Percentiles rank a stretch among this genome's conserved stretches.
These are phyloP conservation scores for Harpalus rubripes DNA, from an alignment of 2,888 invertebrate genomes.

Conservation along the genomic window DNA sequence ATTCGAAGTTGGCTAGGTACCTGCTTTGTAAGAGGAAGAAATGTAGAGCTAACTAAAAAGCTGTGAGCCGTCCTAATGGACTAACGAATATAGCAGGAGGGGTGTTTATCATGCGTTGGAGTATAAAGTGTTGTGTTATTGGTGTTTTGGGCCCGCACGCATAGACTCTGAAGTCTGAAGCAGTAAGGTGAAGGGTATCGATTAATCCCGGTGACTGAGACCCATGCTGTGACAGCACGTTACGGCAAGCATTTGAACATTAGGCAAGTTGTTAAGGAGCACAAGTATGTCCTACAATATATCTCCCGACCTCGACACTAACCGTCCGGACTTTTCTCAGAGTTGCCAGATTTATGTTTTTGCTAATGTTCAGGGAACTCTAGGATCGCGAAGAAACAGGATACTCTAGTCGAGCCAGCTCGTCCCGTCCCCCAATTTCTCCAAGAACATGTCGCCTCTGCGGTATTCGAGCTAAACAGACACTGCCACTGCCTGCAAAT, in stretches of 20 bases:
- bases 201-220: slow-evolving; percentile 46
- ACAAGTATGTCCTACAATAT: slow-evolving; percentile 64
- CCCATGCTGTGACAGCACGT: slow-evolving; percentile 56
- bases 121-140: background rate
- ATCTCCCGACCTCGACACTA: slow-evolving; percentile 62
- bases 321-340: slow-evolving; percentile 63
- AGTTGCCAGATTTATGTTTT: slow-evolving; percentile 65
- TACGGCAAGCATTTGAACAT: slow-evolving; percentile 64
- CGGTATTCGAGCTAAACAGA: slow-evolving; percentile 53
- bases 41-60: too few species aligned
- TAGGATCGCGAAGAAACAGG: slow-evolving; percentile 42
- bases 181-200: slow-evolving; percentile 39
- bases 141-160: background rate
- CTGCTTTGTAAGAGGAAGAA: too few species aligned
- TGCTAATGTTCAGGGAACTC: slow-evolving; percentile 63
- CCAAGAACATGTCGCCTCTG: slow-evolving; percentile 20
- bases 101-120: background rate
- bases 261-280: slow-evolving; percentile 65
- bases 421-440: slow-evolving; percentile 50
- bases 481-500: slow-evolving; percentile 22
- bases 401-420: slow-evolving; percentile 50
- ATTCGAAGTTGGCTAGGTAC: too few species aligned
- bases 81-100: background rate
- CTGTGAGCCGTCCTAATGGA: too few species aligned
- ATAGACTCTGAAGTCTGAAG: background rate